These are phyloP conservation scores for Sebastes vulpes DNA, from an alignment of 2,797 vertebrate genomes.

Conservation along the genomic window DNA sequence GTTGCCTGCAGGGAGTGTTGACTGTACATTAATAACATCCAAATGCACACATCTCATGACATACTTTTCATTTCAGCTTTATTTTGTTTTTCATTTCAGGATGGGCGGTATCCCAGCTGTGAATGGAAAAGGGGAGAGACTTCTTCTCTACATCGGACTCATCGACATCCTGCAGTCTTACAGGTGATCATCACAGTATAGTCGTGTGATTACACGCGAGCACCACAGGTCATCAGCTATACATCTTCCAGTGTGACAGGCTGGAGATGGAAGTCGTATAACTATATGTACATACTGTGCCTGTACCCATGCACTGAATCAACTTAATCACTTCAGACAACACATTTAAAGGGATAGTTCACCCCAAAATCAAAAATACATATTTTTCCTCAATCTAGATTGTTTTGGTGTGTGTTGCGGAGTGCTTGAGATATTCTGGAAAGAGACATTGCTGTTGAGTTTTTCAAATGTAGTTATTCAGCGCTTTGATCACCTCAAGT, in stretches of 20 bases:
- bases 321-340: neutral
- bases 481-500: neutral
- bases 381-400: neutral
- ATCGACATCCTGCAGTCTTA: conserved; percentile 98
- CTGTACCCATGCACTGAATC: neutral
- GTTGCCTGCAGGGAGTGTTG: neutral
- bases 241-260: neutral
- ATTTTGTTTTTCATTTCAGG: conserved; percentile 72
- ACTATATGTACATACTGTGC: neutral
- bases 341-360: neutral
- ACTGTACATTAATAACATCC: neutral
- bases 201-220: neutral
- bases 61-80: neutral
- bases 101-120: conserved; percentile 98
- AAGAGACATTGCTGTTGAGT: neutral
- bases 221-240: neutral
- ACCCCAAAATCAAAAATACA: neutral
- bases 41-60: neutral
- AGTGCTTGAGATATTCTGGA: neutral
- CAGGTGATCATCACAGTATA: conserved; percentile 83
- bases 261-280: neutral
- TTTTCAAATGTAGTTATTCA: neutral
- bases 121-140: conserved; percentile 94
- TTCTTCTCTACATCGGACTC: conserved; percentile 95
- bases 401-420: neutral